Conservation (phyloP, 2,888 invertebrate genomes). For the Uloborus plumipes region DNA sequence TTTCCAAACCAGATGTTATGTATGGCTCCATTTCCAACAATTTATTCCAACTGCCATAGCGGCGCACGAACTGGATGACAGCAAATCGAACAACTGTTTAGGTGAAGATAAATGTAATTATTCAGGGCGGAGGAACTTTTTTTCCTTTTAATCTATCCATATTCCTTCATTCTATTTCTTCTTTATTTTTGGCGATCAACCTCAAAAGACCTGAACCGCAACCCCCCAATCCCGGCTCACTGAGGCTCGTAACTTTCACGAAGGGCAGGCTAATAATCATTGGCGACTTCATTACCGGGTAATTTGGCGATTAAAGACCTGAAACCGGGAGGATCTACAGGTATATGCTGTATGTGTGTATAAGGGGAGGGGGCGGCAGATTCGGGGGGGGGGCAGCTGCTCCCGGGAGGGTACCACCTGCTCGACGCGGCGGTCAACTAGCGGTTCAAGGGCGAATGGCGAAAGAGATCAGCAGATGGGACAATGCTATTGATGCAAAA, state of each 20-base stretch:
- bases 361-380: not conserved
- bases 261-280: conserved; percentile 48
- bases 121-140: conserved; percentile 5
- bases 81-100: too few species aligned
- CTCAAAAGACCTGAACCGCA: conserved; percentile 16
- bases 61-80: too few species aligned
- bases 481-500: conserved; percentile 31
- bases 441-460: conserved; percentile 64
- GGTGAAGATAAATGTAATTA: conserved; percentile 42
- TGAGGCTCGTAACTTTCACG: conserved; percentile 58
- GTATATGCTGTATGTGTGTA: conserved; percentile 7
- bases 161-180: not conserved
- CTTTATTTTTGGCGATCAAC: not conserved
- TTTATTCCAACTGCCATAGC: too few species aligned
- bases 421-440: conserved; percentile 53
- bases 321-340: conserved; percentile 36
- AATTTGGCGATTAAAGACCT: conserved; percentile 63
- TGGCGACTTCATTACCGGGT: conserved; percentile 63
- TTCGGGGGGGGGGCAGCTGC: conserved; percentile 29
- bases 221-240: conserved; percentile 7
- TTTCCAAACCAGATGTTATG: too few species aligned
- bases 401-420: conserved; percentile 34
- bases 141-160: conserved; percentile 1
- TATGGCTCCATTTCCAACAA: too few species aligned
- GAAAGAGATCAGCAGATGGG: conserved; percentile 62